phyloP scores from a whole-genome alignment of 2,113 vertebrate species.

The Emberiza fucata region DNA sequence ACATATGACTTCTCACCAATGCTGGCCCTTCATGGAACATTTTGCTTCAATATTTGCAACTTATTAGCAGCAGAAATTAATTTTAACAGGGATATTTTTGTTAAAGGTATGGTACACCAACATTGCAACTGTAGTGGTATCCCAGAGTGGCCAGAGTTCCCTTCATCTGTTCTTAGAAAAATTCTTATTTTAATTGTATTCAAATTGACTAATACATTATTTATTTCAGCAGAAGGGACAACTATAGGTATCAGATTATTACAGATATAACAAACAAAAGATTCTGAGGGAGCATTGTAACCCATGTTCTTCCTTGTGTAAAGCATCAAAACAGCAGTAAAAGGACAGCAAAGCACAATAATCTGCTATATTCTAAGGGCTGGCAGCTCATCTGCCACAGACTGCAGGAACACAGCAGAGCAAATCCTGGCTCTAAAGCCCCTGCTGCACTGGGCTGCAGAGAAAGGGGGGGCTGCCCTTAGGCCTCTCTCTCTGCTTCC shows the following conservation, averaged over 20 bases:
- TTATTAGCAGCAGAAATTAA: background rate
- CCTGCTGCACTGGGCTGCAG: background rate
- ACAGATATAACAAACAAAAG: background rate
- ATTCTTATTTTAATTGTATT: background rate
- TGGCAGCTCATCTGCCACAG: background rate
- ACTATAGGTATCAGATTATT: background rate
- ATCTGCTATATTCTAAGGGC: no score
- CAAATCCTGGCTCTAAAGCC: background rate
- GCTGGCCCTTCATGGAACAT: background rate
- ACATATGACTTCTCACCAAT: background rate
- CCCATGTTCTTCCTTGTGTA: background rate
- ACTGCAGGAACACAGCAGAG: background rate
- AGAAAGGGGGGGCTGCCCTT: background rate
- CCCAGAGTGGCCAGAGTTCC: accelerated
- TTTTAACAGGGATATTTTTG: background rate
- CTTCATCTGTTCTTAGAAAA: background rate
- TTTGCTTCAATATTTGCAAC: background rate
- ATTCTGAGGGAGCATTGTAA: background rate
- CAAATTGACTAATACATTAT: background rate
- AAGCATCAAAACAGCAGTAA: background rate
- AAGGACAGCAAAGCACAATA: background rate
- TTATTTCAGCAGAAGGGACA: background rate
- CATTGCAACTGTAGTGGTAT: background rate
- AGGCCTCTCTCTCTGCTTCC: background rate
- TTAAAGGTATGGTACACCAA: background rate